These are phyloP conservation scores for Drosophila cyrtoloma DNA, from an alignment of 2,888 invertebrate species.

Conservation along the genomic window DNA sequence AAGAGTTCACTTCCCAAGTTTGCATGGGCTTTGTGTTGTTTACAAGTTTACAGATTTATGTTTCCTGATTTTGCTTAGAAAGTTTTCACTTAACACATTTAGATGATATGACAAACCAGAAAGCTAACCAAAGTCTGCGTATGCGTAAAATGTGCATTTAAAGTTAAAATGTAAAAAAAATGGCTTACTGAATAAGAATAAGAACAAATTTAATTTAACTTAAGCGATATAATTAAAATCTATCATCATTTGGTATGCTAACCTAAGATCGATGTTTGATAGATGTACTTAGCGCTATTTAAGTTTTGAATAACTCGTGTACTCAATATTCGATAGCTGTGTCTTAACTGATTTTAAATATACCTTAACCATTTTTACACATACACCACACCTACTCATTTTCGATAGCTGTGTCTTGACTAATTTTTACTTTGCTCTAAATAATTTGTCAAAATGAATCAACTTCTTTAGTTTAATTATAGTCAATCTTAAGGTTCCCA, in stretches of 20 bases:
- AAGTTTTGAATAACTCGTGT: not conserved
- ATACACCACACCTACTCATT: not conserved
- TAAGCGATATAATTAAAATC: not conserved
- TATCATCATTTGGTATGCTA: not conserved
- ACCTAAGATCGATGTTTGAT: not conserved
- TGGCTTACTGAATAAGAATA: not conserved
- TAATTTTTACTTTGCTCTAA: not conserved
- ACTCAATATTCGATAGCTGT: not conserved
- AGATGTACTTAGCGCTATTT: not conserved
- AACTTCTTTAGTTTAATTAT: not conserved
- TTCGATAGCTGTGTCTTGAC: not conserved
- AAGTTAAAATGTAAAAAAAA: not conserved
- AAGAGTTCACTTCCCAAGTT: slow-evolving; percentile 9
- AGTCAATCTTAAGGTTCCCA: not conserved
- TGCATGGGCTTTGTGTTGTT: slow-evolving; percentile 50
- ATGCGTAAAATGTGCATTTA: not conserved
- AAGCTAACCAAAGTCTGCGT: not conserved
- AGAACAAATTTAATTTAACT: not conserved
- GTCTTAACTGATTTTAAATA: not conserved
- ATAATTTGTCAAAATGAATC: not conserved
- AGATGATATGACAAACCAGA: slow-evolving; percentile 30
- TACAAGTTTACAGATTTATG: slow-evolving; percentile 78
- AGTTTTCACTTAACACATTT: slow-evolving; percentile 61
- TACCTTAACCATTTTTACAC: not conserved
- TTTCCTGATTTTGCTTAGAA: slow-evolving; percentile 66